Evolutionary conservation across 1,140 invertebrate genomes (phyloP), one percentile per base, ranked within the genome.

Genomic region (Aporrectodea caliginosa): DNA sequence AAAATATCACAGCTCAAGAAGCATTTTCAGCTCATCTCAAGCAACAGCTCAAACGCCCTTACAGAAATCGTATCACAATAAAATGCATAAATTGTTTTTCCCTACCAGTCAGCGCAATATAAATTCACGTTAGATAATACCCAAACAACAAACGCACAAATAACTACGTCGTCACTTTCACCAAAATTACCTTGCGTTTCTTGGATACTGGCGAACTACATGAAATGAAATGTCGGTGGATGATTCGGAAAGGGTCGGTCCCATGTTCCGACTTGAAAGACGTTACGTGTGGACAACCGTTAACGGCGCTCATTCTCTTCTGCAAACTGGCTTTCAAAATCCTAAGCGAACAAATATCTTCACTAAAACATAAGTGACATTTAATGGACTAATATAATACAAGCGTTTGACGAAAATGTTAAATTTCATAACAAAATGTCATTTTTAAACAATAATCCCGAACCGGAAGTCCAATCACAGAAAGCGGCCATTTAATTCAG

Each of bases 201-300:
- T 92, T 90, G 69, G 92, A 91, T 88, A 92, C 92, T 83, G 89
- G 89, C 79, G 92, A 91, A 73, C 91, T 91, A 86, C 92, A 92
- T 77, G 92, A 90, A 78, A 93, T 91, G 85, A 94, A 94, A 88
- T 92, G 92, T 83, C 91, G 90, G 89, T 93, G 91, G 81, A 94
- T 92, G 80, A 93, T 91, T 90, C 91, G 92, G 87, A 93, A 93
- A 78, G 92, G 91, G 86, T 92, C 91, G 83, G 91, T 91, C 82
- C 92, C 93, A 88, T 92, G 92, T 72, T 91, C 91, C 85, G 91
- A 90, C 90, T 93, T 93, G 89, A 93, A 93, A 89, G 92, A 92
- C 89, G 90, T 92, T 84, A 93, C 89, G 90, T 93, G 93, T 89
- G 92, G 91, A 87, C 93, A 93, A 84, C 92, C 92, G 84, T 82